These are phyloP conservation scores for Loxodonta africana DNA, from an alignment of 2,113 vertebrate species.

Conservation along the genomic window DNA sequence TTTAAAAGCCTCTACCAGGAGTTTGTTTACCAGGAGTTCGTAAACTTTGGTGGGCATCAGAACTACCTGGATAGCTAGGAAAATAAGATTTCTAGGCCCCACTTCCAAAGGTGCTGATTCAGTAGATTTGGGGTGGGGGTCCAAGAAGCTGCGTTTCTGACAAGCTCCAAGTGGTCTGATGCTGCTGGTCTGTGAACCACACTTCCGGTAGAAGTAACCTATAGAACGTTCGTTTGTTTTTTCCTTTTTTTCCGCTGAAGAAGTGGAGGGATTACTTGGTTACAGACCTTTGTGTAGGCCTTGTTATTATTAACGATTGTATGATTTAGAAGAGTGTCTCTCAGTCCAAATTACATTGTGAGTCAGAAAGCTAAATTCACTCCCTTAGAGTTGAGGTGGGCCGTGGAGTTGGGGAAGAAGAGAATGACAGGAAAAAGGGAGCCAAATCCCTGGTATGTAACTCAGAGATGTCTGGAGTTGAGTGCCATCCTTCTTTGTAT, in stretches of 20 bases:
- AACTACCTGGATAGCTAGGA: background rate
- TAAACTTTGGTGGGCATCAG: background rate
- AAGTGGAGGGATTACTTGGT: background rate
- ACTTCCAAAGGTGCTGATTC: background rate
- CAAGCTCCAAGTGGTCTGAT: background rate
- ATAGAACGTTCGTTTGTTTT: background rate
- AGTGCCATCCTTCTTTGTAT: background rate
- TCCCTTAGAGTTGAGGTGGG: background rate
- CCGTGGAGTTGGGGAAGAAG: background rate
- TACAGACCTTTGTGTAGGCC: background rate
- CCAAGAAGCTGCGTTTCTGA: background rate
- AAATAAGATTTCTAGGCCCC: background rate
- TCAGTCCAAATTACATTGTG: background rate
- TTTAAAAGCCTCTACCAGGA: background rate
- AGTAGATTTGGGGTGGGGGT: background rate
- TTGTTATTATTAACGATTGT: background rate
- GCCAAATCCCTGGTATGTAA: background rate
- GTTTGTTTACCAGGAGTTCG: background rate
- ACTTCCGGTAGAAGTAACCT: background rate
- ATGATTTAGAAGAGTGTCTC: conserved; percentile 17
- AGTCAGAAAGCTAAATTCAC: background rate
- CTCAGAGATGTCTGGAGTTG: background rate
- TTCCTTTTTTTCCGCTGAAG: conserved; percentile 22
- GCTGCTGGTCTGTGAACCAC: background rate
- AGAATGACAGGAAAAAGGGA: background rate